Evolutionary conservation across 2,888 invertebrate genomes (phyloP), one percentile per base, ranked within the genome.

Genomic region (Macrophya alboannulata): DNA sequence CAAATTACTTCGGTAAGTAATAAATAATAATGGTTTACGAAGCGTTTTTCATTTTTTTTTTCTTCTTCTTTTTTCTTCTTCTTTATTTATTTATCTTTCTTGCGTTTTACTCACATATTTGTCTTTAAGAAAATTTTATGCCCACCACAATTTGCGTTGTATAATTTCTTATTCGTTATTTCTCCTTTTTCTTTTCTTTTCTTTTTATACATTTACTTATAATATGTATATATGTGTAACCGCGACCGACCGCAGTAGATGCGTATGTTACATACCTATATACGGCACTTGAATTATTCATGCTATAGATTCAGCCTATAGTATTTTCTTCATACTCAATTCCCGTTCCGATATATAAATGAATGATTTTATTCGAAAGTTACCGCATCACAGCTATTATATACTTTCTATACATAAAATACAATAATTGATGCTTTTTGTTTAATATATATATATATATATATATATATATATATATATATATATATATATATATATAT

Each of bases 1-100:
- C 81, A 81, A 81, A 81, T 81, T 59, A 81, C 81, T 51, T 81
- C 81, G 81, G 81, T 81, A 40, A 81, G 62, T 81, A 62, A 81
- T 81, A 77, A 77, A 77, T 51, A 77, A 77, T 77, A 77, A 77
- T 77, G 77, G 55, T 74, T 74, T 74, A 37, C 68, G 37, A 68
- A 68, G 68, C 68, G 68, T 68, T 74, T 74, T 74, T 10, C 15
- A 8, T 74, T 48, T 21, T 77, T 17, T 3, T 31, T 37, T 51
- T 8, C 31, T 2, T 43, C 72, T 40, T 43, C n/a, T n/a, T 25
- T 5, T 5, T 15, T 55, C 4, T 1, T 37, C 37, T 74, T 45
- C 65, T 31, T 68, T 31, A 25, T 37, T 68, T 9, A 62, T 12
- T 1, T 4, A 3, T 48, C 12, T 10, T 48, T 48, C 8, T 48